Conservation (phyloP, 2,113 vertebrate genomes). For the Verasper variegatus region DNA sequence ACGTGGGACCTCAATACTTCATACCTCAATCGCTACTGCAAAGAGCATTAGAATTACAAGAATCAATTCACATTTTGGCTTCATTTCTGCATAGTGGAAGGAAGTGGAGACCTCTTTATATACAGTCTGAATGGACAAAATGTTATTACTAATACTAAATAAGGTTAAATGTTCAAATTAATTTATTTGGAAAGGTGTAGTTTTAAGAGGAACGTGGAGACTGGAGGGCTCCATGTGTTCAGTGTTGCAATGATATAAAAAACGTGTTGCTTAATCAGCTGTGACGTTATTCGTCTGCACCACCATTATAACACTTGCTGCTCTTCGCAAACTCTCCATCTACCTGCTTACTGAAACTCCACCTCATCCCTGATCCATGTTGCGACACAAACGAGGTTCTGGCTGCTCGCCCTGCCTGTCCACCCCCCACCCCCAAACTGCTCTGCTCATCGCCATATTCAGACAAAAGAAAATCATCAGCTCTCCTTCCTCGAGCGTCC, state of each 20-base stretch:
- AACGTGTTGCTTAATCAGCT: conserved; percentile 23
- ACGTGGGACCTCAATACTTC: too few species aligned
- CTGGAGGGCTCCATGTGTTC: conserved; percentile 8
- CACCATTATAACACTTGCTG: conserved; percentile 44
- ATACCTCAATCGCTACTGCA: background rate
- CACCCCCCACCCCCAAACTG: conserved; percentile 35
- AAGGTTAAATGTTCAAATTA: background rate
- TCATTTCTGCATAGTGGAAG: too few species aligned
- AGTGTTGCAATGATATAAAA: background rate
- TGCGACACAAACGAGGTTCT: conserved; percentile 38
- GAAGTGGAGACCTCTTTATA: too few species aligned
- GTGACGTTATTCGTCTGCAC: conserved; percentile 17
- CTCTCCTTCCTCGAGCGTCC: conserved; percentile 37
- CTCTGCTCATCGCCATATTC: conserved; percentile 64
- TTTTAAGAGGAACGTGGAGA: background rate
- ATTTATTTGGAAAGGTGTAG: background rate
- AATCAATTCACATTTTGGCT: background rate
- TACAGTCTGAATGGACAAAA: too few species aligned
- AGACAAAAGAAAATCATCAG: conserved; percentile 32
- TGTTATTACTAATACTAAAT: too few species aligned
- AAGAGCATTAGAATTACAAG: too few species aligned
- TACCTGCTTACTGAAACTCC: conserved; percentile 59
- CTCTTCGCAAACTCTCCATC: conserved; percentile 55
- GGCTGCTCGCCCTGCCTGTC: conserved; percentile 41
- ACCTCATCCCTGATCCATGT: conserved; percentile 66